phyloP scores from a whole-genome alignment of 2,888 invertebrate species.

The Argynnis bischoffii region DNA sequence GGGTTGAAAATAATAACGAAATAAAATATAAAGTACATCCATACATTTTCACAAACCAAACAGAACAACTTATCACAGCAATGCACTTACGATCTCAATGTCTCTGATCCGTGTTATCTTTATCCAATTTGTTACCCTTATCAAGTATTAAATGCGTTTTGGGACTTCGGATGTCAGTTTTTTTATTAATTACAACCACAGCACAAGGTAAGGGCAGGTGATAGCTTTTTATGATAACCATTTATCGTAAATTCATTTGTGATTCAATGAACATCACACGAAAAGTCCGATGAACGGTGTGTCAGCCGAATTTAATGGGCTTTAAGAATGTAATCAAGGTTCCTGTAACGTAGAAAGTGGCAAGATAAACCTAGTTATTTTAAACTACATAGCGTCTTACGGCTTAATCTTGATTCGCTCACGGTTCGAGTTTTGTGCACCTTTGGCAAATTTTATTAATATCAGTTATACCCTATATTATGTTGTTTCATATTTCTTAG shows the following conservation, averaged over 20 bases:
- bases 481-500: too few relatives aligned
- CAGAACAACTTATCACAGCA: constrained; percentile 71
- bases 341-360: too few relatives aligned
- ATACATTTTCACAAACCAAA: constrained; percentile 3
- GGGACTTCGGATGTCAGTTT: constrained; percentile 66
- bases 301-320: constrained; percentile 17
- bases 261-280: constrained; percentile 33
- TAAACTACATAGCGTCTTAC: too few relatives aligned
- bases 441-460: too few relatives aligned
- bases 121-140: constrained; percentile 82
- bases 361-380: too few relatives aligned
- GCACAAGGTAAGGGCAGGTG: constrained; percentile 58
- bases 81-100: constrained; percentile 81
- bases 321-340: background rate
- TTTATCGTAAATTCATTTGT: constrained; percentile 70
- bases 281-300: constrained; percentile 23
- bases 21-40: background rate
- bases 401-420: too few relatives aligned
- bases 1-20: background rate
- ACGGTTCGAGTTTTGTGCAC: too few relatives aligned
- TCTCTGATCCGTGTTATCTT: constrained; percentile 76
- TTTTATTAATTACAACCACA: constrained; percentile 20
- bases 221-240: constrained; percentile 69
- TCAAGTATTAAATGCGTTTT: constrained; percentile 82
- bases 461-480: too few relatives aligned